A percentile compares a stretch with the other conserved stretches of the same genome.
phyloP scores from a whole-genome alignment of 2,888 invertebrate genomes.

The Orthosia gothica region DNA sequence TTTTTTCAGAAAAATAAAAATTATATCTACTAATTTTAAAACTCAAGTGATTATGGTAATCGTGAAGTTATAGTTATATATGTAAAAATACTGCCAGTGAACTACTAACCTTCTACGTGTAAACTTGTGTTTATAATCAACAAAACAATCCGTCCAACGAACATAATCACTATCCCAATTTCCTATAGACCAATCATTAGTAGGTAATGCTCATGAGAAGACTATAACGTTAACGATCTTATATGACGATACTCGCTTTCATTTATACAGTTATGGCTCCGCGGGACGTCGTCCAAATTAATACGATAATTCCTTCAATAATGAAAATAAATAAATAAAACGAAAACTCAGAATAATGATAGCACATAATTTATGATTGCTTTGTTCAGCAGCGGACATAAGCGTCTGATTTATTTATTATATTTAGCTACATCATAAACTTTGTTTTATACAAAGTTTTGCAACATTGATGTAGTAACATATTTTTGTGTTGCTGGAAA shows the following conservation, averaged over 20 bases:
- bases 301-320: constrained; percentile 40
- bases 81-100: no score
- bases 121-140: background rate
- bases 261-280: constrained; percentile 27
- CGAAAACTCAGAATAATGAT: constrained; percentile 39
- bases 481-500: background rate
- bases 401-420: constrained; percentile 16
- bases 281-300: constrained; percentile 46
- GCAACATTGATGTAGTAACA: background rate
- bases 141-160: background rate
- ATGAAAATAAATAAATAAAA: constrained; percentile 52
- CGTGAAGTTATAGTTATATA: no score
- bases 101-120: background rate
- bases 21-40: no score
- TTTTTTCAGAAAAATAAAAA: no score
- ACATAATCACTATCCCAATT: constrained; percentile 7
- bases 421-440: background rate
- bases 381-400: constrained; percentile 29
- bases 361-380: constrained; percentile 49
- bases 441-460: background rate
- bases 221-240: constrained; percentile 17
- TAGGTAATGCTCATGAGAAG: background rate
- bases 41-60: no score
- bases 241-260: constrained; percentile 24
- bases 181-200: constrained; percentile 25